Conservation (phyloP, 2,797 vertebrate genomes). For the Anguilla obscura region DNA sequence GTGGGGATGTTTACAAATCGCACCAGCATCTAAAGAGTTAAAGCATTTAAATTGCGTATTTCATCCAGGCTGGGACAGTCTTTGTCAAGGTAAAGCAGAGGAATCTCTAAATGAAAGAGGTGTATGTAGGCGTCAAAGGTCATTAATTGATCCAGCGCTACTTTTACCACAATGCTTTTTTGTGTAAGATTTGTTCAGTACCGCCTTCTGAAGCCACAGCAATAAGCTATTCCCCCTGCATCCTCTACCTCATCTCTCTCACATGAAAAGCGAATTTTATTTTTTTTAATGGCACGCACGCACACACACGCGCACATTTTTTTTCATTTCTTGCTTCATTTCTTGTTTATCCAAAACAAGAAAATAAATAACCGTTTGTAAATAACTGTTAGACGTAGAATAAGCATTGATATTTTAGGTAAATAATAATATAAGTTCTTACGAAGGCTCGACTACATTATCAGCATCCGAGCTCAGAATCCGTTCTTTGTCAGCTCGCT, state of each 20-base stretch:
- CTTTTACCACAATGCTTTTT: neutral
- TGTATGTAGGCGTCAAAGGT: neutral
- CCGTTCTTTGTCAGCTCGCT: conserved; percentile 27
- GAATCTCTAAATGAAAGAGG: neutral
- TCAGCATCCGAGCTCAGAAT: neutral
- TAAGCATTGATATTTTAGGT: neutral
- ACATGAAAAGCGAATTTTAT: neutral
- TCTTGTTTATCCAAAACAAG: neutral
- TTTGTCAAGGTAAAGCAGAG: neutral
- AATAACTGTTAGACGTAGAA: neutral
- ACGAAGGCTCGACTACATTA: neutral
- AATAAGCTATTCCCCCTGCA: neutral
- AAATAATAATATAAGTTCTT: conserved; percentile 6
- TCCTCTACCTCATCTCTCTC: neutral
- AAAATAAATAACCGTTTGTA: neutral
- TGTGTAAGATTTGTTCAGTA: neutral
- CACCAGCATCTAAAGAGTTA: neutral
- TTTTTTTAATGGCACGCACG: too few species aligned
- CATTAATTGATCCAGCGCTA: neutral
- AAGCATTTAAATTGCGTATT: neutral
- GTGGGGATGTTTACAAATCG: neutral
- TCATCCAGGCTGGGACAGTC: neutral
- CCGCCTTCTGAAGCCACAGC: neutral
- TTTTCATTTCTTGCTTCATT: neutral
- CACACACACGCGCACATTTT: neutral